phyloP scores from a whole-genome alignment of 2,797 vertebrate species.

The Echeneis naucrates region DNA sequence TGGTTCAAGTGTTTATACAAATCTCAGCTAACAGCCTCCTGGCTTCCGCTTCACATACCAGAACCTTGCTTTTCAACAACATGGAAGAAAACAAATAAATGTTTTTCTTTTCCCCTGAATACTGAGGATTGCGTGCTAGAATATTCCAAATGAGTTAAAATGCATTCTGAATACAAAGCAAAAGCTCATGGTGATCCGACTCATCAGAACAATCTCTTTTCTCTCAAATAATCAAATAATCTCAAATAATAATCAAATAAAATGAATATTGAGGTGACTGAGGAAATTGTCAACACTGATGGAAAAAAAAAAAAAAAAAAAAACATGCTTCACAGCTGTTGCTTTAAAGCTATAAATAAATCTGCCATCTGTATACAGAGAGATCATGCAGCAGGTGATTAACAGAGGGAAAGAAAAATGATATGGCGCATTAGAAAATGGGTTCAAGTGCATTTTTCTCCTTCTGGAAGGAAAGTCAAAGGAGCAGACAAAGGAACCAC shows the following conservation, averaged over 20 bases:
- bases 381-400: slow-evolving; percentile 26
- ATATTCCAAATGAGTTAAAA: neutral
- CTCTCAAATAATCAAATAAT: too few species aligned
- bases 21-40: neutral
- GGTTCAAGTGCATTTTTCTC: slow-evolving; percentile 2
- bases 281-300: neutral
- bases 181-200: too few species aligned
- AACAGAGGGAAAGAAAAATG: neutral
- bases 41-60: neutral
- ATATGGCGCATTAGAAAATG: neutral
- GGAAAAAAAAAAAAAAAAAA: neutral
- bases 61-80: neutral
- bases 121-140: neutral
- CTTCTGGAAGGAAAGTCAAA: slow-evolving; percentile 17
- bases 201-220: slow-evolving; percentile 12
- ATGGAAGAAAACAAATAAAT: neutral
- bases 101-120: neutral
- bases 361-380: slow-evolving; percentile 9
- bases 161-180: slow-evolving; percentile 5
- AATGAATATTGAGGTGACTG: neutral
- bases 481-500: slow-evolving; percentile 24
- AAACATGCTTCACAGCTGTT: neutral
- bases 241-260: too few species aligned
- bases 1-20: neutral
- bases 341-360: slow-evolving; percentile 21